Evolutionary conservation across 2,888 invertebrate species (phyloP).

Genomic region (Brassicogethes aeneus): DNA sequence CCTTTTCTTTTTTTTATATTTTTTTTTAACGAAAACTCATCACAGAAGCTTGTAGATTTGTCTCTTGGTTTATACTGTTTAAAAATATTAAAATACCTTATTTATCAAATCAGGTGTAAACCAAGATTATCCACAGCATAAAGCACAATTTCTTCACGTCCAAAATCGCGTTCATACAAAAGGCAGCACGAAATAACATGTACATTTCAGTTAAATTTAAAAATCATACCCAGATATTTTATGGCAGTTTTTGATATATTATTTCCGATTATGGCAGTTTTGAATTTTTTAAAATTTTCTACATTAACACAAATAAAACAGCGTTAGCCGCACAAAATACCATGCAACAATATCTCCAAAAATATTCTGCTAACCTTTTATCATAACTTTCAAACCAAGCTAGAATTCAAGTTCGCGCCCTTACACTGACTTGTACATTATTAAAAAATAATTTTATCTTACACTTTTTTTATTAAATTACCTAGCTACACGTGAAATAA

Average conservation of each 20-base stretch:
- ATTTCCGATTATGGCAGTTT: no score
- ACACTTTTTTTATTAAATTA: constrained; percentile 18
- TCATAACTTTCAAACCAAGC: no score
- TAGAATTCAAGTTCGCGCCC: no score
- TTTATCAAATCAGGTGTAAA: background rate
- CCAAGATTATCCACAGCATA: constrained; percentile 19
- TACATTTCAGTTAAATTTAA: constrained; percentile 12
- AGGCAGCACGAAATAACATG: constrained; percentile 31
- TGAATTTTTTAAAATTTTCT: no score
- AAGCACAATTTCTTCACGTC: constrained; percentile 29
- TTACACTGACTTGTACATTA: constrained; percentile 11
- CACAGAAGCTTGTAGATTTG: constrained; percentile 38
- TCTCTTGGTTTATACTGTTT: constrained; percentile 22
- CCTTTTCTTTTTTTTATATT: constrained; percentile 21
- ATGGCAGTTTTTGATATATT: no score
- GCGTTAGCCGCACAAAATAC: no score
- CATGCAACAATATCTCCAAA: no score
- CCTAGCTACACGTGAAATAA: constrained; percentile 14
- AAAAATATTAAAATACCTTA: constrained; percentile 4
- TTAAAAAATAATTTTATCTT: constrained; percentile 15
- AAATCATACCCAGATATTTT: background rate
- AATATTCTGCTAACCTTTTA: no score
- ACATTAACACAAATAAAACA: no score
- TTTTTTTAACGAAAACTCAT: constrained; percentile 35
- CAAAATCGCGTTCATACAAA: constrained; percentile 24